Evolutionary conservation across 92 coral and sea anemone species (phyloP).

Genomic region (Actinernus sp.): DNA sequence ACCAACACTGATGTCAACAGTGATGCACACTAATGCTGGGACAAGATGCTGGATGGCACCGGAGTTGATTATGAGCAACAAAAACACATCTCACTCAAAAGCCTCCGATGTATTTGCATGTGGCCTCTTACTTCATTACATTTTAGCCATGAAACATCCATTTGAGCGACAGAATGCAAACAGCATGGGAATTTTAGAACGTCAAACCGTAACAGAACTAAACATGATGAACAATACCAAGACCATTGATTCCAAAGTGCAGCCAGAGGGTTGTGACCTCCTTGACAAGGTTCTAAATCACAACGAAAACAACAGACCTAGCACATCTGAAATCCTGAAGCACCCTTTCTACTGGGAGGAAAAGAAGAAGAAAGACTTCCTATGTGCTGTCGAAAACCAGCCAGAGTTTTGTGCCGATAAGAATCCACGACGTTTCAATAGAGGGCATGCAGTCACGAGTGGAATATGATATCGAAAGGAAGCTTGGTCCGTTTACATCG

Average conservation of each 20-base stretch:
- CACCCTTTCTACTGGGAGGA: constrained; percentile 64
- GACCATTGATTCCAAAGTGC: constrained; percentile 6
- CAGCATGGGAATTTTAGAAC: background rate
- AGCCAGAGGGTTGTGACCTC: constrained; percentile 30
- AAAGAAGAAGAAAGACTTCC: constrained; percentile 26
- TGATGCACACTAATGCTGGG: constrained; percentile 32
- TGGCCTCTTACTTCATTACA: constrained; percentile 52
- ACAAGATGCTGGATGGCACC: constrained; percentile 68
- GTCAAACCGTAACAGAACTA: constrained; percentile 31
- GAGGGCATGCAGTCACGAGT: no score
- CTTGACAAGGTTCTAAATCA: constrained; percentile 23
- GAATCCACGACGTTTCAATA: constrained; percentile 4
- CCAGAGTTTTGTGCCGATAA: constrained; percentile 40
- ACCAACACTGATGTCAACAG: constrained; percentile 16
- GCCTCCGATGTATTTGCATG: constrained; percentile 56
- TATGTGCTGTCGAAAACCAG: constrained; percentile 51
- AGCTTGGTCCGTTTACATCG: no score
- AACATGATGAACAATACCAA: constrained; percentile 16
- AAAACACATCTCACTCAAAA: background rate
- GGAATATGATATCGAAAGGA: no score
- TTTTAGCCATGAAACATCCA: constrained; percentile 43
- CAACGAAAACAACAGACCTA: constrained; percentile 23
- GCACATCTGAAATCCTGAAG: constrained; percentile 17
- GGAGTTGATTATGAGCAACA: constrained; percentile 10
- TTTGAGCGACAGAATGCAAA: constrained; percentile 17